Percentiles rank a stretch among this genome's conserved stretches.
These are phyloP conservation scores for Patella depressa DNA, from an alignment of 2,888 invertebrate genomes.

Conservation along the genomic window DNA sequence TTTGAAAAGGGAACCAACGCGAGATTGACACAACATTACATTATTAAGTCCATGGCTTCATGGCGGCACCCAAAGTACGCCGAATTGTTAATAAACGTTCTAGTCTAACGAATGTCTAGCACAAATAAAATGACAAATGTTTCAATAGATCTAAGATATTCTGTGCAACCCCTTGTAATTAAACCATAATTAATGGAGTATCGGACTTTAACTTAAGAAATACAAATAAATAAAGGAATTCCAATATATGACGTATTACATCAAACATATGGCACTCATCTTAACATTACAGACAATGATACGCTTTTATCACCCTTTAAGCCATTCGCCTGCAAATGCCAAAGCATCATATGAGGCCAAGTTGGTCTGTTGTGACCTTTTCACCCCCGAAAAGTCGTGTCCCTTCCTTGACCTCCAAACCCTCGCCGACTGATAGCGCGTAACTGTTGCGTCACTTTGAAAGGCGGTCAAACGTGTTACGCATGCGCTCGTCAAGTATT, in stretches of 20 bases:
- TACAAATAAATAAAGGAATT: too few relatives aligned
- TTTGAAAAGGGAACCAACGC: too few relatives aligned
- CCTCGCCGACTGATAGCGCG: background rate
- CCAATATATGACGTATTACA: background rate
- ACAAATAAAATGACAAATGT: too few relatives aligned
- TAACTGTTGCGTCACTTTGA: slow-evolving; percentile 4
- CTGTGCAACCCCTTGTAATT: too few relatives aligned
- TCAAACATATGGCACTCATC: slow-evolving; percentile 1
- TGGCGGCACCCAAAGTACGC: too few relatives aligned
- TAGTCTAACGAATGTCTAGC: too few relatives aligned
- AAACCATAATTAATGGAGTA: too few relatives aligned
- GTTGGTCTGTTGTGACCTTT: background rate
- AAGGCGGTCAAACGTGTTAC: background rate
- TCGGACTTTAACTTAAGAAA: too few relatives aligned
- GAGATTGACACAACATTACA: too few relatives aligned
- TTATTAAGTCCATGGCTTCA: too few relatives aligned
- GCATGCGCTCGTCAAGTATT: background rate
- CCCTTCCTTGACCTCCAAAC: slow-evolving; percentile 1
- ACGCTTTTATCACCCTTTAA: background rate
- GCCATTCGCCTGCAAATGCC: background rate
- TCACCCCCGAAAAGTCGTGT: background rate
- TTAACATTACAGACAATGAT: background rate
- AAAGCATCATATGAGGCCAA: background rate
- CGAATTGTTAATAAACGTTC: too few relatives aligned
- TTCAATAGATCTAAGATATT: too few relatives aligned